Base-by-base conservation (phyloP, 2,113 vertebrate species). In the Gnathonemus longibarbis region DNA sequence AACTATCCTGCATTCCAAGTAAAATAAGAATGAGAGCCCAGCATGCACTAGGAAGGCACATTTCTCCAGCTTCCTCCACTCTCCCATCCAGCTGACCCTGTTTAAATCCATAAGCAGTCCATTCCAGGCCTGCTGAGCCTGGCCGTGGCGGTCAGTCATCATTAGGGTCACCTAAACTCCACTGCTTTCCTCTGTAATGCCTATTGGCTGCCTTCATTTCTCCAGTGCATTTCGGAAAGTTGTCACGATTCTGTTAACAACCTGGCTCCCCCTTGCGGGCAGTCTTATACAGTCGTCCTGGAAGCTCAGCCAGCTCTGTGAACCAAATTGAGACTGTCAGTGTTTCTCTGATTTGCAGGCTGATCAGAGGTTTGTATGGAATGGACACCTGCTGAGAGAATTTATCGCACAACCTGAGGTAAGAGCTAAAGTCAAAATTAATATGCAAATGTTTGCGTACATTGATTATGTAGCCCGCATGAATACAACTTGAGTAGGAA, bases 311-410 rank as follows among this genome's bases (percentile, higher is more conserved):
- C 39, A 13, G 42, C 15, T 48, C 21, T n/a, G 19, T n/a, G 2
- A 6, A 39, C 8, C 21, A 13, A n/a, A 48, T 84, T 48, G 83
- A 46, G 45, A 24, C 21, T 13, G 21, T 48, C 19, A 1, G 21
- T 84, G 17, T 46, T 84, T 84, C 19, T 21, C 24, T 84, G 42
- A 11, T 92, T 90, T 94, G 4, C 88, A 99, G 98, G 98, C 98
- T 90, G 98, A 99, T 93, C 98, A 97, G 91, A 96, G 98, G 27
- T 99, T 99, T 92, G 98, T 99, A 0, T 99, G 98, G 98, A 99
- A 99, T 1, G 96, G 97, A 24, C 96, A 99, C 90, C 96, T 99
- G 91, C 94, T 99, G 46, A 95, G 98, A 93, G 98, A 99, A 91
- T 97, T 99, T 94, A 94, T 96, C 89, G 95, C 97, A 88, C 98